Conservation (phyloP, 2,888 invertebrate genomes). For the Heliothis peltigera region DNA sequence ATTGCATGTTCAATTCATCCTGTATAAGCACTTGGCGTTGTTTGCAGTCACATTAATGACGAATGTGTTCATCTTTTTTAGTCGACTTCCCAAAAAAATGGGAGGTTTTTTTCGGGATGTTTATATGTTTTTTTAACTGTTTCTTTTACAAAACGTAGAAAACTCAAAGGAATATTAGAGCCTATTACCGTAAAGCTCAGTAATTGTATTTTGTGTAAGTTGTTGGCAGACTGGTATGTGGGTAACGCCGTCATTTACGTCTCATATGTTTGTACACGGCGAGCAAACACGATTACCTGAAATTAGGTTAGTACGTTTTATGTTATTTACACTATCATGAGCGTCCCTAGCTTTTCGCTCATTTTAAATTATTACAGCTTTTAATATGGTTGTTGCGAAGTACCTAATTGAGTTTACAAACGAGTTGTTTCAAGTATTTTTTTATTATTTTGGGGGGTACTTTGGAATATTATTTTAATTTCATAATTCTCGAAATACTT, state of each 20-base stretch:
- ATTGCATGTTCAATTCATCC: too few species aligned
- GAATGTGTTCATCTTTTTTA: too few species aligned
- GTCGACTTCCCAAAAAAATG: too few species aligned
- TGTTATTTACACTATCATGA: constrained; percentile 76
- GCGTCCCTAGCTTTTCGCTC: constrained; percentile 47
- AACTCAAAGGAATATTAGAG: constrained; percentile 35
- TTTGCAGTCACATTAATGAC: too few species aligned
- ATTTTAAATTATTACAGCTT: constrained; percentile 54
- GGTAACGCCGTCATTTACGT: constrained; percentile 80
- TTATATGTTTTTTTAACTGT: background rate
- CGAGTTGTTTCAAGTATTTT: constrained; percentile 11
- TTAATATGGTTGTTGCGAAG: constrained; percentile 47
- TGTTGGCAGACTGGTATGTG: constrained; percentile 61
- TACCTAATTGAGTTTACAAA: constrained; percentile 39
- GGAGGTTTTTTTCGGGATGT: too few species aligned
- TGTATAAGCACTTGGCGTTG: too few species aligned
- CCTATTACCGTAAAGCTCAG: constrained; percentile 55
- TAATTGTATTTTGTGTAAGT: constrained; percentile 63
- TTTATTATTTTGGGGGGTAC: background rate
- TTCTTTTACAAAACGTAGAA: constrained; percentile 7
- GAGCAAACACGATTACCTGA: constrained; percentile 86
- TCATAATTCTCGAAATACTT: too few species aligned
- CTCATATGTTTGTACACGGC: constrained; percentile 82
- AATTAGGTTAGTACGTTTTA: constrained; percentile 86
- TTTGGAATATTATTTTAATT: too few species aligned